Evolutionary conservation across 1,140 invertebrate species (phyloP).

Genomic region (Heliconius hermathena): DNA sequence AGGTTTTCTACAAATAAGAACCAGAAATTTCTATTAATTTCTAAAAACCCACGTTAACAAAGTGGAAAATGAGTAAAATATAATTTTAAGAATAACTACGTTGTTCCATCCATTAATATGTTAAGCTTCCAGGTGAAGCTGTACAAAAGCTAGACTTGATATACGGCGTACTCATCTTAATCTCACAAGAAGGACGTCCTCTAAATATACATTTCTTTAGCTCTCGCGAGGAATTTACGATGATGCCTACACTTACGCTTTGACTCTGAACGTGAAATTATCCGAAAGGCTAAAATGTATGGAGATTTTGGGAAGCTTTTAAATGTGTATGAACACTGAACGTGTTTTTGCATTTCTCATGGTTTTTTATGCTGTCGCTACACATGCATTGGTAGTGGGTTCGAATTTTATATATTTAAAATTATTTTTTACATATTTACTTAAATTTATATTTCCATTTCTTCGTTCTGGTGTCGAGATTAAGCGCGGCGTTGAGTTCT

Average conservation of each 20-base stretch:
- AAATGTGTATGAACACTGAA: not conserved
- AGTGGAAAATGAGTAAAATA: too few relatives aligned
- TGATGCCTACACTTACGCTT: slow-evolving; percentile 12
- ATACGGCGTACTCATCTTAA: not conserved
- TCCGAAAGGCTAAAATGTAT: slow-evolving; percentile 11
- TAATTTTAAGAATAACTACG: not conserved
- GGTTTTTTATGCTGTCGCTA: not conserved
- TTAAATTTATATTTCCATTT: too few relatives aligned
- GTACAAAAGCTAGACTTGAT: not conserved
- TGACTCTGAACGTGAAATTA: slow-evolving; percentile 1
- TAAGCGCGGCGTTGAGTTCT: too few relatives aligned
- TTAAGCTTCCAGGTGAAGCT: slow-evolving; percentile 1
- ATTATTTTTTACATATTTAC: too few relatives aligned
- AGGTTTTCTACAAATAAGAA: too few relatives aligned
- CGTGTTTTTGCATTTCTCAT: not conserved
- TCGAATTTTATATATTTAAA: too few relatives aligned
- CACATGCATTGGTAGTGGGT: not conserved
- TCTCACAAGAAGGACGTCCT: slow-evolving; percentile 1
- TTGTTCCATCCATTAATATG: not conserved
- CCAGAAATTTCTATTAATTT: too few relatives aligned
- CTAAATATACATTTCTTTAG: slow-evolving; percentile 11
- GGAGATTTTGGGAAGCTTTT: not conserved
- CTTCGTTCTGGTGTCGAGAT: too few relatives aligned
- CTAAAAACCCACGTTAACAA: too few relatives aligned
- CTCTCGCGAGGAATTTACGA: slow-evolving; percentile 7